A percentile compares a stretch with the other conserved stretches of the same genome.
phyloP scores from a whole-genome alignment of 2,797 vertebrate species.

The Gymnoscopelus braueri region DNA sequence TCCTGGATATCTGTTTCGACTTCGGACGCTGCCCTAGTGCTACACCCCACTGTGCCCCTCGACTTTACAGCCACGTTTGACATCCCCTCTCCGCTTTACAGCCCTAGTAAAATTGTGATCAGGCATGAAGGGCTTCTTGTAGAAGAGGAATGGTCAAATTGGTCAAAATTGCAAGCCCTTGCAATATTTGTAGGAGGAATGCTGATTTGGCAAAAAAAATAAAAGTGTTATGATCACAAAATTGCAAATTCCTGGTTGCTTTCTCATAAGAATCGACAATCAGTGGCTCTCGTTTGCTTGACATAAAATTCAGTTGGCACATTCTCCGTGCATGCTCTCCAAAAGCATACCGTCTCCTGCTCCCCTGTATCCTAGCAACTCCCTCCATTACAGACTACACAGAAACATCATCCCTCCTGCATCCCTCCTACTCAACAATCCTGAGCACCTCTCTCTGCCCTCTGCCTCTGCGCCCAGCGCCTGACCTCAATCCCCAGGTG shows the following conservation, averaged over 20 bases:
- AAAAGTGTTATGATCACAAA: slow-evolving; percentile 20
- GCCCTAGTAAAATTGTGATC: slow-evolving; percentile 12
- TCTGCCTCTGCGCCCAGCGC: slow-evolving; percentile 60
- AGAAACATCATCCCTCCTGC: slow-evolving; percentile 55
- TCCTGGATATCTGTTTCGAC: slow-evolving; percentile 43
- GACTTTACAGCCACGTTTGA: slow-evolving; percentile 24
- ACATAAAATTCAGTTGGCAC: slow-evolving; percentile 56
- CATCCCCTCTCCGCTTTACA: slow-evolving; percentile 9
- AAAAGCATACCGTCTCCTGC: slow-evolving; percentile 63
- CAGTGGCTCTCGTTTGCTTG: slow-evolving; percentile 54
- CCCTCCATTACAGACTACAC: slow-evolving; percentile 68
- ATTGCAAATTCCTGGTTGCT: slow-evolving; percentile 33
- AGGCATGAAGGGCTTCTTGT: not conserved
- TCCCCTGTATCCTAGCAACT: slow-evolving; percentile 81
- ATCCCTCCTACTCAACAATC: slow-evolving; percentile 62
- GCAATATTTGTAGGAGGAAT: slow-evolving; percentile 25
- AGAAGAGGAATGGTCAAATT: slow-evolving; percentile 19
- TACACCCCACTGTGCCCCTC: not conserved
- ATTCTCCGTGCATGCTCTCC: slow-evolving; percentile 48
- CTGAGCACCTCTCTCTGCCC: slow-evolving; percentile 48
- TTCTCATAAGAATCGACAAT: slow-evolving; percentile 58
- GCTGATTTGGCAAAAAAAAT: slow-evolving; percentile 34
- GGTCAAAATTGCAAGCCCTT: slow-evolving; percentile 21
- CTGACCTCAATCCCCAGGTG: slow-evolving; percentile 70
- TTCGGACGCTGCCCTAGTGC: not conserved